phyloP scores from a whole-genome alignment of 2,888 invertebrate species.

The Drosophila diplacantha region DNA sequence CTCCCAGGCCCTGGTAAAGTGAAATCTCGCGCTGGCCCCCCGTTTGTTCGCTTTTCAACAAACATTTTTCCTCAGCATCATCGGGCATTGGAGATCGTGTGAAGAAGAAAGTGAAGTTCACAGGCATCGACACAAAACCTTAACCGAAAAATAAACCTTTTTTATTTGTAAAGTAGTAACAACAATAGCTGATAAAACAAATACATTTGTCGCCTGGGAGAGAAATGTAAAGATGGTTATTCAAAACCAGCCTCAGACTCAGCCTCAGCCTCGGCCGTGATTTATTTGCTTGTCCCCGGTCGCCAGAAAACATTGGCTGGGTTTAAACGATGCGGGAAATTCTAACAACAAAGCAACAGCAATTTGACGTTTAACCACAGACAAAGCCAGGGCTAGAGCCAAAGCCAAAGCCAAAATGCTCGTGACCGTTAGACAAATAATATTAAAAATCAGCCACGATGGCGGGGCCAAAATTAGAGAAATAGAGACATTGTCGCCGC shows the following conservation, averaged over 20 bases:
- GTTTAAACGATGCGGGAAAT: conserved; percentile 70
- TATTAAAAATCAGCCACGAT: conserved; percentile 61
- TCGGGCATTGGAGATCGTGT: conserved; percentile 42
- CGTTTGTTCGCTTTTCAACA: conserved; percentile 56
- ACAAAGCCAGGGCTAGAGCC: conserved; percentile 42
- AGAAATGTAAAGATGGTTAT: conserved; percentile 67
- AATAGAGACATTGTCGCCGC: conserved; percentile 69
- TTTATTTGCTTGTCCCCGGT: conserved; percentile 69
- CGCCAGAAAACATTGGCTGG: conserved; percentile 61
- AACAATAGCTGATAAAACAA: conserved; percentile 69
- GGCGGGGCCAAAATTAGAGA: conserved; percentile 51
- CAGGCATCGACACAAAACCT: conserved; percentile 42
- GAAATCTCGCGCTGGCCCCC: conserved; percentile 26
- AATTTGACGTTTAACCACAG: conserved; percentile 69
- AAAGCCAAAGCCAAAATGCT: conserved; percentile 57
- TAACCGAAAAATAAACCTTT: conserved; percentile 28
- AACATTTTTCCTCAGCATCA: conserved; percentile 60
- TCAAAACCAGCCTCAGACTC: conserved; percentile 48
- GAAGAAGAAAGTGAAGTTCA: conserved; percentile 65
- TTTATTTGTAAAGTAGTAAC: conserved; percentile 38
- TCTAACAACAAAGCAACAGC: conserved; percentile 47
- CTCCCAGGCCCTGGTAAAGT: conserved; percentile 45
- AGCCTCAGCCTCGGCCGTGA: conserved; percentile 44
- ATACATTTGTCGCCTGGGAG: conserved; percentile 64
- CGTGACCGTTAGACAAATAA: conserved; percentile 71